These are phyloP conservation scores for Pachydiplax longipennis DNA, from an alignment of 2,888 invertebrate genomes.

Conservation along the genomic window DNA sequence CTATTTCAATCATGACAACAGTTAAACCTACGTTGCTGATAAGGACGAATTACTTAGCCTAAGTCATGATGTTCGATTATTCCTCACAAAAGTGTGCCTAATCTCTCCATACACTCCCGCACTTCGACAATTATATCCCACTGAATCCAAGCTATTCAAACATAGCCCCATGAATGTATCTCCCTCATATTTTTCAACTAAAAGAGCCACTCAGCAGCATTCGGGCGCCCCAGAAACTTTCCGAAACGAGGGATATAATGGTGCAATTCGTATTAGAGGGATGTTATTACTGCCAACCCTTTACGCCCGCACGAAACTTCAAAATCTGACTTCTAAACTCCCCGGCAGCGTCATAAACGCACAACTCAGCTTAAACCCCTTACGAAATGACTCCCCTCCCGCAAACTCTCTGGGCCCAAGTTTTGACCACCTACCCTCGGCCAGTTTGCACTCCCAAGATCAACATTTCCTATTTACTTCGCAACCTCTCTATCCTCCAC, in stretches of 20 bases:
- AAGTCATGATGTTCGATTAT: too few species aligned
- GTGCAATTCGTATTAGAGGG: neutral
- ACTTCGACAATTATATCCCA: too few species aligned
- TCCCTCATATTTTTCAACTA: too few species aligned
- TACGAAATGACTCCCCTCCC: neutral
- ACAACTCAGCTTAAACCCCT: constrained; percentile 34
- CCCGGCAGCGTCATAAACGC: neutral
- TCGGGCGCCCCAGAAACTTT: neutral
- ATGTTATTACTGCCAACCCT: neutral
- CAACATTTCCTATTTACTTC: constrained; percentile 39
- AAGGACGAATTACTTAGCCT: too few species aligned
- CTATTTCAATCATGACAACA: too few species aligned
- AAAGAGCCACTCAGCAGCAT: neutral
- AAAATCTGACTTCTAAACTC: constrained; percentile 22
- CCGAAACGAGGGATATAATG: neutral
- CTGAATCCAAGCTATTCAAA: too few species aligned
- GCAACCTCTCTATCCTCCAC: neutral
- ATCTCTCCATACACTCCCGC: too few species aligned
- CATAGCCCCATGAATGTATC: too few species aligned
- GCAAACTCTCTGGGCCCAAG: neutral
- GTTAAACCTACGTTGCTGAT: too few species aligned
- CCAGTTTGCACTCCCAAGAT: constrained; percentile 36
- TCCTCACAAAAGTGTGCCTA: too few species aligned
- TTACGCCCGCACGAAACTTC: neutral
- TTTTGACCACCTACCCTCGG: constrained; percentile 24